A percentile compares a stretch with the other conserved stretches of the same genome.
phyloP scores from a whole-genome alignment of 2,888 invertebrate genomes.

The Apodemia zela region DNA sequence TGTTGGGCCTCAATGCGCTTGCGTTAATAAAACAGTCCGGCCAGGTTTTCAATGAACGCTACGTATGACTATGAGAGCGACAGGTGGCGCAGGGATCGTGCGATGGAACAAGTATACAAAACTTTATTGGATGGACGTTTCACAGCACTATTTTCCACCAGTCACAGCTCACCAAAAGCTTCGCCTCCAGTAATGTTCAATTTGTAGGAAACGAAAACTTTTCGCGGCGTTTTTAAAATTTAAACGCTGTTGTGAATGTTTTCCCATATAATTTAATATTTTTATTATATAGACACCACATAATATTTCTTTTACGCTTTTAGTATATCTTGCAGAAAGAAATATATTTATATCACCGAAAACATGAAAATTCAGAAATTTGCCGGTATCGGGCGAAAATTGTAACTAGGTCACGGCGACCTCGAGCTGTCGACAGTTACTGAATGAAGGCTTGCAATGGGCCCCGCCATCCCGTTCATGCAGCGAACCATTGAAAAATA shows the following conservation, averaged over 20 bases:
- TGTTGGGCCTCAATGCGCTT: slow-evolving; percentile 78
- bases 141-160: slow-evolving; percentile 45
- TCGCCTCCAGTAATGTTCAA: slow-evolving; percentile 48
- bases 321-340: neutral
- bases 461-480: slow-evolving; percentile 65
- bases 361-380: slow-evolving; percentile 6
- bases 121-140: slow-evolving; percentile 47
- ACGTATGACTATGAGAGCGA: slow-evolving; percentile 57
- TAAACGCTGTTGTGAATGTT: slow-evolving; percentile 32
- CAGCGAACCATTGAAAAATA: slow-evolving; percentile 75
- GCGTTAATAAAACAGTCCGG: slow-evolving; percentile 73
- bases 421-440: slow-evolving; percentile 67
- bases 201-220: slow-evolving; percentile 34
- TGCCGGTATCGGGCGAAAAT: slow-evolving; percentile 20
- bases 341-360: neutral
- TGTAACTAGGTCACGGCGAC: slow-evolving; percentile 61
- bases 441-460: slow-evolving; percentile 70
- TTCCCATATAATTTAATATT: slow-evolving; percentile 25
- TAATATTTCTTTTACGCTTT: neutral
- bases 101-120: slow-evolving; percentile 39
- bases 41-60: slow-evolving; percentile 73
- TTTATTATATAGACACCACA: slow-evolving; percentile 12
- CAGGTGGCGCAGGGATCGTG: slow-evolving; percentile 72
- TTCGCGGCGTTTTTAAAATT: slow-evolving; percentile 54
- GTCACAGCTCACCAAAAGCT: slow-evolving; percentile 41